phyloP scores from a whole-genome alignment of 2,888 invertebrate genomes.

The Andrena minutula region DNA sequence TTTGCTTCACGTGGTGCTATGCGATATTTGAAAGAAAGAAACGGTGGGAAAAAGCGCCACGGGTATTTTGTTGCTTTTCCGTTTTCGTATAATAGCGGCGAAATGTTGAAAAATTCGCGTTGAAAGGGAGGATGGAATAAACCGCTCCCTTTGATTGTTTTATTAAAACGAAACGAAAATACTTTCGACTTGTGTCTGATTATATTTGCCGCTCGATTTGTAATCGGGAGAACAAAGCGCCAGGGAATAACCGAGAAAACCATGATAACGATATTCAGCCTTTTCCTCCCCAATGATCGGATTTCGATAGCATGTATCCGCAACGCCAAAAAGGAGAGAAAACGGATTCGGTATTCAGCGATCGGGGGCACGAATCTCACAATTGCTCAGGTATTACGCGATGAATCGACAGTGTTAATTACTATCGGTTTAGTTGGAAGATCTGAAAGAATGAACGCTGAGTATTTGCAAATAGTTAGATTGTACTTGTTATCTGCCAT shows the following conservation, averaged over 20 bases:
- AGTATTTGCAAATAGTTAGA: not conserved
- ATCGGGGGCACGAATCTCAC: not conserved
- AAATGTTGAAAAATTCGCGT: not conserved
- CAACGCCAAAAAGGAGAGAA: not conserved
- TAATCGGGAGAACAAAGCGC: not conserved
- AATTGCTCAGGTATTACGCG: not conserved
- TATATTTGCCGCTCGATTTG: not conserved
- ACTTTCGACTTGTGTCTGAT: not conserved
- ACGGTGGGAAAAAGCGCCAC: not conserved
- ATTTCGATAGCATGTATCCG: constrained; percentile 11
- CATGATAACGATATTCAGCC: not conserved
- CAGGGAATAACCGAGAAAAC: constrained; percentile 11
- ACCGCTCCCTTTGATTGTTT: constrained; percentile 9
- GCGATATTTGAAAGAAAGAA: not conserved
- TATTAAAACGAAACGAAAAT: constrained; percentile 26
- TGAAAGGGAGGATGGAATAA: not conserved
- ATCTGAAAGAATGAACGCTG: not conserved
- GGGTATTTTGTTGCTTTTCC: not conserved
- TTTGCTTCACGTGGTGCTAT: not conserved
- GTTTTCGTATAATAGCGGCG: not conserved
- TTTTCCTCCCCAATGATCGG: not conserved
- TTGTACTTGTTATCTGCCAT: too few relatives aligned
- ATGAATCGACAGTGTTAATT: constrained; percentile 6
- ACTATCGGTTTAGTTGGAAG: not conserved
- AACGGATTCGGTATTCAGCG: constrained; percentile 4